phyloP scores from a whole-genome alignment of 2,888 invertebrate species.

The Stramonita haemastoma region DNA sequence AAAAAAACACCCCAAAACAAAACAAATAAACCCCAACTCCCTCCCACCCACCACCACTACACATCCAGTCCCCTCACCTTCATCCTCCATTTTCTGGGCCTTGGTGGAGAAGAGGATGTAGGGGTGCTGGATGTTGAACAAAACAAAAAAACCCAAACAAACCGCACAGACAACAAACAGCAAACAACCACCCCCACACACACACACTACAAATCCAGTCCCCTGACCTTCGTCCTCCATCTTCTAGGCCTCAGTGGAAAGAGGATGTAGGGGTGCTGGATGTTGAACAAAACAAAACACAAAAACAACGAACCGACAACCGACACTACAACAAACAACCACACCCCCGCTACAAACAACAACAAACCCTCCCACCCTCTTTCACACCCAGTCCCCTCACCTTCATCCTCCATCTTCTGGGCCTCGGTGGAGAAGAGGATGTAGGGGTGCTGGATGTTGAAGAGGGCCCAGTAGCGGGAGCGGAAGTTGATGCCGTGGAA shows the following conservation, averaged over 20 bases:
- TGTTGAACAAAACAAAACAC: conserved; percentile 93
- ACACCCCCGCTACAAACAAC: neutral
- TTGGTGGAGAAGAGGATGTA: conserved; percentile 76
- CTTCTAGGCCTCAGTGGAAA: conserved; percentile 85
- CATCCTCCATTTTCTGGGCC: conserved; percentile 85
- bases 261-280: conserved; percentile 86
- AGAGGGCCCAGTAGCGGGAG: conserved; percentile 96
- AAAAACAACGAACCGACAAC: no score
- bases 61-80: conserved; percentile 61
- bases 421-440: conserved; percentile 81
- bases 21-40: no score
- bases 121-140: conserved; percentile 95
- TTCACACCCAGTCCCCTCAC: conserved; percentile 53
- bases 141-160: no score
- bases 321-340: neutral
- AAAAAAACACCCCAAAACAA: neutral
- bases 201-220: conserved; percentile 3
- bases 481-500: conserved; percentile 98
- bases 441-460: conserved; percentile 91
- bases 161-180: no score
- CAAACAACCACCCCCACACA: neutral
- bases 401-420: conserved; percentile 82
- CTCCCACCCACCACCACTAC: no score
- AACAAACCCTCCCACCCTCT: neutral
- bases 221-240: conserved; percentile 75